Base-by-base conservation (phyloP, 2,888 invertebrate species). In the Conistra vaccinii region DNA sequence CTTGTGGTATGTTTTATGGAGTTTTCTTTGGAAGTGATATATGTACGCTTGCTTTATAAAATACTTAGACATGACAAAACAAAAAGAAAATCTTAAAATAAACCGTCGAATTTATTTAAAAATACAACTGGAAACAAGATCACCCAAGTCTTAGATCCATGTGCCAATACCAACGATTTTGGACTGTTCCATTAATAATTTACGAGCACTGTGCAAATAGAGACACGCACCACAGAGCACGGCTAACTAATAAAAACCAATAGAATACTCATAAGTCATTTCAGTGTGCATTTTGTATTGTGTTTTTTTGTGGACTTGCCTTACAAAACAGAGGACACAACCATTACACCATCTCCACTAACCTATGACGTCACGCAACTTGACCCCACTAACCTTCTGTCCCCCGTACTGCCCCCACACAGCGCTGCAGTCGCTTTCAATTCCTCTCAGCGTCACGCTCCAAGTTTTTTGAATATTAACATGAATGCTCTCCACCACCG, bases 381-480 rank as follows among this genome's bases (percentile, higher is more conserved):
- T 70, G 60, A 23, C 55, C 10, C 5, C 10, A 5, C 29, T n/a
- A 35, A 67, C 39, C 81, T 83, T 76, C 73, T 78, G 75, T 0
- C 12, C 2, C 35, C 35, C 35, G 6, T 6, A 35, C 35, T 6
- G 6, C 51, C 3, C 5, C 57, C 58, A 12, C 26, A 12, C 26
- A 23, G 53, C 67, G 23, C 35, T 62, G 72, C 48, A 68, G 73
- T 61, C 35, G 81, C 74, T 76, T 84, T 85, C 78, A 78, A 84
- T 84, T 76, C 60, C 39, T 78, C 63, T 68, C 60, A 69, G n/a
- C 66, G 78, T 39, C 45, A 60, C 71, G 73, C 73, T 65, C 66
- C 70, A 84, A 74, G 61, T 70, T 70, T 62, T 63, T 69, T 57
- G 68, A 61, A 73, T 78, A 78, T 81, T 63, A 84, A 73, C 78